These are phyloP conservation scores for Microchirus variegatus DNA, from an alignment of 2,797 vertebrate species.

Conservation along the genomic window DNA sequence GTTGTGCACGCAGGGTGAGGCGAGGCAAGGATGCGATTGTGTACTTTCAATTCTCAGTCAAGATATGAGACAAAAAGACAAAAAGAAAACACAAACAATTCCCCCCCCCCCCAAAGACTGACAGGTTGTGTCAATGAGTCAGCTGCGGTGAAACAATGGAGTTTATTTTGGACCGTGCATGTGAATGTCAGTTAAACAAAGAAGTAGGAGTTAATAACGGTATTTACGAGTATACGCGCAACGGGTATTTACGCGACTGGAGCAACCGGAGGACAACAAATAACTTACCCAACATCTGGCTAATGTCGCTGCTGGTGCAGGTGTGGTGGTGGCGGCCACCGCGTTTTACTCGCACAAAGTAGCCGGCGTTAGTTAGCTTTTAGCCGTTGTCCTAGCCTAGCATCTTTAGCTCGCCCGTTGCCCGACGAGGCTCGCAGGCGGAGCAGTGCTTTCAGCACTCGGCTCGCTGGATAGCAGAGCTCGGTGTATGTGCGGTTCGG, in stretches of 20 bases:
- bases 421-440: slow-evolving; percentile 29
- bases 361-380: slow-evolving; percentile 52
- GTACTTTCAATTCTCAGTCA: too few relatives aligned
- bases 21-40: too few relatives aligned
- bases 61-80: too few relatives aligned
- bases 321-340: slow-evolving; percentile 14
- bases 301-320: not conserved
- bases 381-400: slow-evolving; percentile 63
- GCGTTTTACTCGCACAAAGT: slow-evolving; percentile 42
- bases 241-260: not conserved
- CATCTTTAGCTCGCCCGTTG: slow-evolving; percentile 48
- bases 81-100: not conserved
- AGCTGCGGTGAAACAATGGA: not conserved
- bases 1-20: too few relatives aligned
- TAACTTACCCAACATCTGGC: too few relatives aligned
- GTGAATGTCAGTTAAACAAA: slow-evolving; percentile 36
- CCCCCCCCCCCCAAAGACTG: not conserved
- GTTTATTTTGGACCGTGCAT: not conserved
- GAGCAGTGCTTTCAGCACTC: slow-evolving; percentile 74
- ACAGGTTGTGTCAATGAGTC: not conserved
- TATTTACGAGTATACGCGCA: not conserved
- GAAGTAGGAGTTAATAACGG: slow-evolving; percentile 31
- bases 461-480: slow-evolving; percentile 70
- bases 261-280: not conserved
- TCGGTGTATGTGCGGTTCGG: slow-evolving; percentile 13